A percentile compares a stretch with the other conserved stretches of the same genome.
Conservation (phyloP, 2,797 vertebrate species). For the Limosa lapponica region DNA sequence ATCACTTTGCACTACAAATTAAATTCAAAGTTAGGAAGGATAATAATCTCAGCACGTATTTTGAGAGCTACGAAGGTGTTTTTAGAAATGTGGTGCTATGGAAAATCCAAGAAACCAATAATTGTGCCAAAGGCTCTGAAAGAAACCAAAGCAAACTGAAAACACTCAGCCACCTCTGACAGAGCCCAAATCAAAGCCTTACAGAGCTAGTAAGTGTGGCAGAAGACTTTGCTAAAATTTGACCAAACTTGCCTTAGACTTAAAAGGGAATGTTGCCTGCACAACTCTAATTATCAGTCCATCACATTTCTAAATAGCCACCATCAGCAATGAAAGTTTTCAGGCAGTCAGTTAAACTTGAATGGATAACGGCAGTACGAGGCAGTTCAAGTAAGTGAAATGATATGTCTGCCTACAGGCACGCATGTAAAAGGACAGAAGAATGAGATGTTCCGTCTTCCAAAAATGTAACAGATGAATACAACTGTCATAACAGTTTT, state of each 20-base stretch:
- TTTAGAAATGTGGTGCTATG: neutral
- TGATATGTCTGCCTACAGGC: neutral
- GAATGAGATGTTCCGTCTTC: neutral
- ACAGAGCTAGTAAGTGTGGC: neutral
- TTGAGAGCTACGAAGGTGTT: neutral
- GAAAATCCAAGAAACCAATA: constrained; percentile 9
- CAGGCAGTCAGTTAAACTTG: neutral
- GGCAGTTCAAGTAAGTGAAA: constrained; percentile 14
- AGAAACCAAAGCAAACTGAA: constrained; percentile 38
- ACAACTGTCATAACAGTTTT: neutral
- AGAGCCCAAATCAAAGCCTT: neutral
- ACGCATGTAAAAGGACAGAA: constrained; percentile 10
- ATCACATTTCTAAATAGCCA: constrained; percentile 22
- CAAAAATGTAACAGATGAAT: constrained; percentile 22
- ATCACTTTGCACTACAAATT: neutral
- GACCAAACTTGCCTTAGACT: neutral
- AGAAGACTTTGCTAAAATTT: neutral
- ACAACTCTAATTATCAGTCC: neutral
- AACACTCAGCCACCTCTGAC: neutral
- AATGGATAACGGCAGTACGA: neutral
- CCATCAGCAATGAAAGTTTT: constrained; percentile 14
- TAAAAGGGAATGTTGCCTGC: neutral
- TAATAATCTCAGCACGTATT: neutral
- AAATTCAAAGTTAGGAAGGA: constrained; percentile 17
- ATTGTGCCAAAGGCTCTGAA: constrained; percentile 22